Evolutionary conservation across 1,140 invertebrate species (phyloP).

Genomic region (Cydia pomonella): DNA sequence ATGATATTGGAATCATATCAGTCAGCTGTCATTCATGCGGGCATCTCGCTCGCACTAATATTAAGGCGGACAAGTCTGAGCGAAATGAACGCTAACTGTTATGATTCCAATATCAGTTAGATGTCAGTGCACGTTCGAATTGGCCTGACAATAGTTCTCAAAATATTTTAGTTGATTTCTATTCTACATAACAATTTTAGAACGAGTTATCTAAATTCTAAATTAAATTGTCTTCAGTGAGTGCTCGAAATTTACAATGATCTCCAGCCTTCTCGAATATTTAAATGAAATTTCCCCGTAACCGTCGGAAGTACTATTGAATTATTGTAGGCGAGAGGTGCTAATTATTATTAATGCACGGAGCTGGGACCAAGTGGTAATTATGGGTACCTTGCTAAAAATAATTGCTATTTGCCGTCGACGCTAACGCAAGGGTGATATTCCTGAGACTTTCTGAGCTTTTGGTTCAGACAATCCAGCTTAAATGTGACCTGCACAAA

Average conservation of each 20-base stretch:
- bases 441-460: too few relatives aligned
- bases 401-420: constrained; percentile 33
- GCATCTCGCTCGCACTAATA: too few relatives aligned
- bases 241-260: constrained; percentile 15
- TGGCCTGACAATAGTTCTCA: too few relatives aligned
- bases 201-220: neutral
- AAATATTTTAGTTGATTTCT: neutral
- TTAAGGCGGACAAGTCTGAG: too few relatives aligned
- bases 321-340: constrained; percentile 47
- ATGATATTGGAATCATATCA: too few relatives aligned
- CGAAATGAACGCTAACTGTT: too few relatives aligned
- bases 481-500: too few relatives aligned
- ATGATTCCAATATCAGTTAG: too few relatives aligned
- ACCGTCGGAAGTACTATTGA: constrained; percentile 44
- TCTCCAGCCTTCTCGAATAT: constrained; percentile 16
- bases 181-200: neutral
- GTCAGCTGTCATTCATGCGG: too few relatives aligned
- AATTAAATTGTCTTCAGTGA: constrained; percentile 12
- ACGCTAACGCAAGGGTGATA: constrained; percentile 9
- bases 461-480: too few relatives aligned
- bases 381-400: constrained; percentile 34
- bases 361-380: constrained; percentile 33
- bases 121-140: too few relatives aligned
- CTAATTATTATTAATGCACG: constrained; percentile 48
- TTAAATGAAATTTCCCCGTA: constrained; percentile 35